phyloP scores from a whole-genome alignment of 2,797 vertebrate genomes.

The Lagodon rhomboides region DNA sequence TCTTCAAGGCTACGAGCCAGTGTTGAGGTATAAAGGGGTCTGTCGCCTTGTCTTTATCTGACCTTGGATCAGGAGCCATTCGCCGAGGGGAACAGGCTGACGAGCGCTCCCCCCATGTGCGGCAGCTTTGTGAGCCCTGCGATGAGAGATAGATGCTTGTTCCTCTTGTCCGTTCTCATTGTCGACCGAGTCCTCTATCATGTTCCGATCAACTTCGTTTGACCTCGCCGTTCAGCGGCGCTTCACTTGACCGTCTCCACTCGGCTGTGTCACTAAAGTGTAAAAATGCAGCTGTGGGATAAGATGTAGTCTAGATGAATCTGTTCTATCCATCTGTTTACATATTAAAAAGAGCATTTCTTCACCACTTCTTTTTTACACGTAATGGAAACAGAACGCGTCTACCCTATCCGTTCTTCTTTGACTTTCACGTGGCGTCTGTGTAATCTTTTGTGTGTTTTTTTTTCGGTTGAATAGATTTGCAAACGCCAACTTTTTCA shows the following conservation, averaged over 20 bases:
- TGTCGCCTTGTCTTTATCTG: slow-evolving; percentile 70
- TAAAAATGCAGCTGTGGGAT: slow-evolving; percentile 30
- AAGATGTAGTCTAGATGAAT: not conserved
- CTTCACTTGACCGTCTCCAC: not conserved
- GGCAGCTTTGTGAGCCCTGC: slow-evolving; percentile 60
- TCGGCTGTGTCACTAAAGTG: not conserved
- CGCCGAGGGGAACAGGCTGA: slow-evolving; percentile 55
- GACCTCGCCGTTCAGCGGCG: slow-evolving; percentile 31
- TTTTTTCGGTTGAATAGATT: slow-evolving; percentile 20
- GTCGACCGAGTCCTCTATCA: slow-evolving; percentile 67
- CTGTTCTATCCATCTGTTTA: not conserved
- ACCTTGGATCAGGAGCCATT: slow-evolving; percentile 64
- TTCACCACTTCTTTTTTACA: not conserved
- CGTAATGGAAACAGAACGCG: not conserved
- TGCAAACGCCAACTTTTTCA: slow-evolving; percentile 26
- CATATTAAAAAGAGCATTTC: not conserved
- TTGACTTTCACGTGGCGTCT: not conserved
- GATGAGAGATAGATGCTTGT: slow-evolving; percentile 69
- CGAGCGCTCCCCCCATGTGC: slow-evolving; percentile 41
- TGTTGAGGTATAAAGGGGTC: slow-evolving; percentile 55
- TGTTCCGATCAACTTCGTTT: slow-evolving; percentile 56
- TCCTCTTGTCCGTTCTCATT: slow-evolving; percentile 61
- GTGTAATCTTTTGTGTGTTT: slow-evolving; percentile 5
- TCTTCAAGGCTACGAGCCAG: slow-evolving; percentile 58
- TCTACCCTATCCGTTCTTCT: not conserved